These are phyloP conservation scores for Pristionchus fissidentatus DNA, from an alignment of 2,888 invertebrate species.

Conservation along the genomic window DNA sequence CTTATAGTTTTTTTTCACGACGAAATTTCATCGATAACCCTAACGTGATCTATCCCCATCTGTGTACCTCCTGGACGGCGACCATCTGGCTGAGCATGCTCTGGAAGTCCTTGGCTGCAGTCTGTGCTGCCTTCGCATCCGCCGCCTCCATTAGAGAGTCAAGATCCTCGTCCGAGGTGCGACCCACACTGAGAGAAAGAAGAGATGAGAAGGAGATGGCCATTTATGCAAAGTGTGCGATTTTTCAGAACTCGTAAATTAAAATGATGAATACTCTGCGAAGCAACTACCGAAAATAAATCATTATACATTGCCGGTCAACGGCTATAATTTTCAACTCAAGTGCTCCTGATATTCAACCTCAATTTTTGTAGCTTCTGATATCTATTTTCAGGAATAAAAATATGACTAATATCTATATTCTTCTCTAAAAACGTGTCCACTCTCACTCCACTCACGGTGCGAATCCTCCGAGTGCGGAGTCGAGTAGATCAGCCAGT, in stretches of 20 bases:
- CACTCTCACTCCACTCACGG: no score
- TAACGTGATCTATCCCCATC: no score
- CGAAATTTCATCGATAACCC: no score
- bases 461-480: constrained; percentile 38
- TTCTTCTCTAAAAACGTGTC: no score
- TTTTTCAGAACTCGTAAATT: no score
- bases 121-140: constrained; percentile 63
- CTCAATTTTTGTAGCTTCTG: no score
- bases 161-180: constrained; percentile 63
- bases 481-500: constrained; percentile 39
- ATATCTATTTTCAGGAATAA: not conserved
- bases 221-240: not conserved
- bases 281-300: no score
- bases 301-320: no score
- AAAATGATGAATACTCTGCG: no score
- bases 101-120: constrained; percentile 64
- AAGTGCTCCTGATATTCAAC: no score
- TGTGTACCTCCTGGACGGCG: constrained; percentile 57
- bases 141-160: constrained; percentile 61
- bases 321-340: no score
- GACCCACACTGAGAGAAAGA: not conserved
- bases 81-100: constrained; percentile 65
- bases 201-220: no score
- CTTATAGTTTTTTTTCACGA: not conserved
- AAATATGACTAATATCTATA: not conserved